Percentiles rank a stretch among this genome's conserved stretches.
Conservation (phyloP, 1,140 invertebrate genomes). For the Zaprionus tsacasi region DNA sequence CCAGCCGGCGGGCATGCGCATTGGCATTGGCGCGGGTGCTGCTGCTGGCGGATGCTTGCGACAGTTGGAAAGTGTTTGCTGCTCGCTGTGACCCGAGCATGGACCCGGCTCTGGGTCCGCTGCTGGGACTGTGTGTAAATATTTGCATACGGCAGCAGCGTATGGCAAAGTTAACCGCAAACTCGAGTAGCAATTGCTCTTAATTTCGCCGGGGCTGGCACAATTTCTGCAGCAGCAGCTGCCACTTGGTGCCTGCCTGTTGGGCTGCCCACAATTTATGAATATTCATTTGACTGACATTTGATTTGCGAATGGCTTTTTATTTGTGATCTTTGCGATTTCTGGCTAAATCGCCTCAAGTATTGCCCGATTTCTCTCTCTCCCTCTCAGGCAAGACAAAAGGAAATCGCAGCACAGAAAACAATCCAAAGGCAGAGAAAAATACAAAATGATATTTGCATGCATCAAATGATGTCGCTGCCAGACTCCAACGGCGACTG, state of each 20-base stretch:
- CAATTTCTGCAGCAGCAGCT: slow-evolving; percentile 53
- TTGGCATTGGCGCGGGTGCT: no score
- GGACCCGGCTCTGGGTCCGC: slow-evolving; percentile 14
- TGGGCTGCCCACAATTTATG: slow-evolving; percentile 25
- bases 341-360: slow-evolving; percentile 1
- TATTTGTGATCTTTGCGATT: background rate
- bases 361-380: slow-evolving; percentile 18
- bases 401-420: background rate
- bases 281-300: slow-evolving; percentile 47
- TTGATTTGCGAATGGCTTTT: slow-evolving; percentile 4
- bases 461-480: slow-evolving; percentile 21
- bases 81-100: slow-evolving; percentile 24
- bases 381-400: background rate
- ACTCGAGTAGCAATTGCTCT: slow-evolving; percentile 80
- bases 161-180: slow-evolving; percentile 46
- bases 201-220: slow-evolving; percentile 69
- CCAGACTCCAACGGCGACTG: slow-evolving; percentile 2
- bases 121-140: slow-evolving; percentile 55
- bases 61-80: slow-evolving; percentile 76
- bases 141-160: slow-evolving; percentile 54
- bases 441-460: slow-evolving; percentile 14
- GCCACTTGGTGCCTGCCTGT: background rate
- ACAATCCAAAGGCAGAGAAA: background rate
- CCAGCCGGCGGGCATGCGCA: no score
- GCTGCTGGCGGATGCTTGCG: slow-evolving; percentile 68